phyloP scores from a whole-genome alignment of 2,888 invertebrate species.

The Lobophora halterata region DNA sequence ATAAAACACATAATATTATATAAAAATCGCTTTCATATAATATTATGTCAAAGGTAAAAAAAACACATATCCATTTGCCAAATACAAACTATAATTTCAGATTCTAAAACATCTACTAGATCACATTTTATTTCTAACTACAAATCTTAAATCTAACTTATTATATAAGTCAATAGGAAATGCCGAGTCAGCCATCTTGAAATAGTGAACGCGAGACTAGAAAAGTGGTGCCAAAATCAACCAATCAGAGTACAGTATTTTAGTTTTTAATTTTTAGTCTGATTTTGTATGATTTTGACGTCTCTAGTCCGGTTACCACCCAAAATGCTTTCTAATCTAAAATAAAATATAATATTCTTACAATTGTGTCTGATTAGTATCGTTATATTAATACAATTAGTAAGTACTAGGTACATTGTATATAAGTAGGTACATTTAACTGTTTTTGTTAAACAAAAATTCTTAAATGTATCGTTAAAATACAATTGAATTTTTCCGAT shows the following conservation, averaged over 20 bases:
- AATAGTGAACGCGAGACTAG: conserved; percentile 9
- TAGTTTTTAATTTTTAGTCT: not conserved
- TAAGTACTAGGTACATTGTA: too few species aligned
- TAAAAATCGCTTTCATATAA: too few species aligned
- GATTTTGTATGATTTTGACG: conserved; percentile 4
- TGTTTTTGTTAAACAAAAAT: too few species aligned
- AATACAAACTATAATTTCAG: conserved; percentile 34
- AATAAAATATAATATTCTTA: not conserved
- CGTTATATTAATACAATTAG: too few species aligned
- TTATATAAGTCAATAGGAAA: conserved; percentile 8
- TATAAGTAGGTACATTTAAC: too few species aligned
- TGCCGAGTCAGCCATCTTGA: conserved; percentile 17
- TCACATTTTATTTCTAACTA: conserved; percentile 19
- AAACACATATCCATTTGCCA: conserved; percentile 23
- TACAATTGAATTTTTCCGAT: too few species aligned
- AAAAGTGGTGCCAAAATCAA: conserved; percentile 4
- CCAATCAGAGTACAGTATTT: not conserved
- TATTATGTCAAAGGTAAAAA: not conserved
- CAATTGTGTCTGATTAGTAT: too few species aligned
- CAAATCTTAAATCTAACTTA: conserved; percentile 4
- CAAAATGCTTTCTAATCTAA: not conserved
- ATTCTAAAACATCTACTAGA: conserved; percentile 22
- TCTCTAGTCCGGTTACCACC: conserved; percentile 9
- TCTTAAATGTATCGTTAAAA: too few species aligned
- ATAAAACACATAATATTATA: too few species aligned